phyloP scores from a whole-genome alignment of 64 coral and sea anemone genomes.

The Pachyseris speciosa region DNA sequence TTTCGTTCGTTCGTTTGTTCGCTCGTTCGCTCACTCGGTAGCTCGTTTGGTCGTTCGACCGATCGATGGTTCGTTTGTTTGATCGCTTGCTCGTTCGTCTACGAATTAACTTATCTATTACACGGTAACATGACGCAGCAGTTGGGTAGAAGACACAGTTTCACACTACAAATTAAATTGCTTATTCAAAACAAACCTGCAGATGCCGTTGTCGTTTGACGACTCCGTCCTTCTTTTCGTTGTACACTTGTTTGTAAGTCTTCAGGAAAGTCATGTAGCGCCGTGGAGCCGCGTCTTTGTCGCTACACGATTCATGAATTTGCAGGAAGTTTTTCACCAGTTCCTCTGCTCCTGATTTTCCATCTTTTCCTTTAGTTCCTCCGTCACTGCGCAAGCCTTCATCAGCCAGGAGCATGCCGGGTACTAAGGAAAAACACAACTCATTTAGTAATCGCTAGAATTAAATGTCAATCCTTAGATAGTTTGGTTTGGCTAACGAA shows the following conservation, averaged over 20 bases:
- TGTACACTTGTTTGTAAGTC: conserved; percentile 92
- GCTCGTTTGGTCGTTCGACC: too few species aligned
- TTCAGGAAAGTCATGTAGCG: conserved; percentile 98
- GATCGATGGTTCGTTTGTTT: too few species aligned
- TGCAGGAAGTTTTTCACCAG: conserved; percentile 90
- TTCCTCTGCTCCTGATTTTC: conserved; percentile 64
- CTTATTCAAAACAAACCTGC: conserved; percentile 70
- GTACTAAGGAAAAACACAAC: conserved; percentile 61
- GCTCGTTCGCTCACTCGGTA: too few species aligned
- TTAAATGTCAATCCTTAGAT: too few species aligned
- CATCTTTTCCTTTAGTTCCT: conserved; percentile 27
- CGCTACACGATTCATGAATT: conserved; percentile 86
- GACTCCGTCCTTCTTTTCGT: conserved; percentile 94
- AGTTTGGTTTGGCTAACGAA: too few species aligned
- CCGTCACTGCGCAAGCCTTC: conserved; percentile 73
- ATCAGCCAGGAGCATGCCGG: conserved; percentile 73
- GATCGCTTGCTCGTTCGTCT: too few species aligned
- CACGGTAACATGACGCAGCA: too few species aligned
- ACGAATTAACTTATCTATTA: too few species aligned
- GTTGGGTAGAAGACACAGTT: too few species aligned
- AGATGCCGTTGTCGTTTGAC: conserved; percentile 96
- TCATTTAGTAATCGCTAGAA: background rate
- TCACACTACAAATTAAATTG: too few species aligned
- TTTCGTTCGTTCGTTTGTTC: too few species aligned
- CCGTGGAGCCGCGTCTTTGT: conserved; percentile 86